A percentile compares a stretch with the other conserved stretches of the same genome.
phyloP scores from a whole-genome alignment of 1,140 invertebrate species.

The Delia radicum region DNA sequence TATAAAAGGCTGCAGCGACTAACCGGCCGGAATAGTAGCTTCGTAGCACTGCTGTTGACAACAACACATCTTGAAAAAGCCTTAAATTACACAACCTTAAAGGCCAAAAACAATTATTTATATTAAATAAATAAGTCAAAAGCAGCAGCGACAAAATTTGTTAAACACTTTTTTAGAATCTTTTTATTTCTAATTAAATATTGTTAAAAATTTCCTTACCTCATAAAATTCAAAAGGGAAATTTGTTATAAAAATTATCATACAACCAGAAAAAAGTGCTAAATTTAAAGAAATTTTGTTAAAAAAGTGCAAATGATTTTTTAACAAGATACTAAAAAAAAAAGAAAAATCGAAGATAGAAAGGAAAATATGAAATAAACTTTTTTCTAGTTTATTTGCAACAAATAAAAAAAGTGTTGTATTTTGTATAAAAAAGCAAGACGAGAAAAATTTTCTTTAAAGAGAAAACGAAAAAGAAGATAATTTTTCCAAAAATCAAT shows the following conservation, averaged over 20 bases:
- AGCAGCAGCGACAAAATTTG: not conserved
- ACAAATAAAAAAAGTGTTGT: not conserved
- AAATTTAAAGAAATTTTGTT: not conserved
- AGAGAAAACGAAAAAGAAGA: not conserved
- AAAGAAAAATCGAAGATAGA: not conserved
- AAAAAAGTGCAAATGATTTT: not conserved
- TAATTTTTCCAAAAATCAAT: not conserved
- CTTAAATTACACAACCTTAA: not conserved
- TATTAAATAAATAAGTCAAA: not conserved
- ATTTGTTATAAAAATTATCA: not conserved
- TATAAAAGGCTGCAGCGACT: slow-evolving; percentile 16
- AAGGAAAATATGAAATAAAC: not conserved
- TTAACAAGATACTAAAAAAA: not conserved
- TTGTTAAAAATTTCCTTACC: not conserved
- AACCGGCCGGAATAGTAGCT: slow-evolving; percentile 23
- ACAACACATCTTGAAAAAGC: slow-evolving; percentile 10
- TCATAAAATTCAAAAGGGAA: not conserved
- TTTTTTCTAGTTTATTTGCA: not conserved
- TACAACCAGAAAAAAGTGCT: not conserved
- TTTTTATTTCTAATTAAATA: not conserved
- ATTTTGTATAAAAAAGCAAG: not conserved
- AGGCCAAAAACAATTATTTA: not conserved
- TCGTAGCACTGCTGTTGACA: slow-evolving; percentile 19
- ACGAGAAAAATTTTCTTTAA: not conserved
- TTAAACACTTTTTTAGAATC: not conserved